A percentile compares a stretch with the other conserved stretches of the same genome.
phyloP scores from a whole-genome alignment of 2,888 invertebrate species.

The Lasioglossum zephyrum region DNA sequence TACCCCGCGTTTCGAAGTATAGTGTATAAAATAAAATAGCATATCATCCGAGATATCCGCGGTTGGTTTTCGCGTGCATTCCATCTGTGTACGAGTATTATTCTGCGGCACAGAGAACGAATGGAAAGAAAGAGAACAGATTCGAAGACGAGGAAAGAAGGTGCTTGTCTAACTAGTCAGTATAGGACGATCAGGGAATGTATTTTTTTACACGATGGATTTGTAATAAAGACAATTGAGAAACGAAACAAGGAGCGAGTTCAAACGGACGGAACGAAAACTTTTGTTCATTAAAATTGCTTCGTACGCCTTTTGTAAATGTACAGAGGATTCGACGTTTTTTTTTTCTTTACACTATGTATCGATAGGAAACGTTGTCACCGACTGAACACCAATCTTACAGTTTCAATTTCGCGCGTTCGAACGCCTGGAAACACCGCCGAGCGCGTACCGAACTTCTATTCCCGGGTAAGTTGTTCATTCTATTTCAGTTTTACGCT shows the following conservation, averaged over 20 bases:
- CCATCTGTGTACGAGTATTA: conserved; percentile 59
- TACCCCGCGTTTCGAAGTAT: conserved; percentile 31
- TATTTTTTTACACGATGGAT: conserved; percentile 81
- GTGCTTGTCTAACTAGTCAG: conserved; percentile 78
- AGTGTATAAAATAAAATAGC: conserved; percentile 17
- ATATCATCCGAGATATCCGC: conserved; percentile 29
- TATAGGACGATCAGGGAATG: conserved; percentile 79
- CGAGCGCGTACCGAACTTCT: conserved; percentile 22
- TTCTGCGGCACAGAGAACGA: conserved; percentile 7
- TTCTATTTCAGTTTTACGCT: conserved; percentile 15
- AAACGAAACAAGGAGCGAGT: conserved; percentile 49
- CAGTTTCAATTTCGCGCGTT: conserved; percentile 13
- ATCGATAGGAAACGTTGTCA: neutral
- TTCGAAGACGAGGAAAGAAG: conserved; percentile 4
- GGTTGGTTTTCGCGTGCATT: conserved; percentile 51
- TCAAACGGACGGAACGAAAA: conserved; percentile 34
- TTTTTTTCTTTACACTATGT: neutral
- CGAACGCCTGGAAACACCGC: neutral
- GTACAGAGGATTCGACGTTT: neutral
- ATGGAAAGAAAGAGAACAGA: conserved; percentile 5
- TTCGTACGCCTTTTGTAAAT: neutral
- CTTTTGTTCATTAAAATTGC: neutral
- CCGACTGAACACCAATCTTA: neutral
- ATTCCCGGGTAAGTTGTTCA: conserved; percentile 35
- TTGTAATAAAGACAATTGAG: conserved; percentile 69